These are phyloP conservation scores for Alcis repandata DNA, from an alignment of 2,888 invertebrate species.

Conservation along the genomic window DNA sequence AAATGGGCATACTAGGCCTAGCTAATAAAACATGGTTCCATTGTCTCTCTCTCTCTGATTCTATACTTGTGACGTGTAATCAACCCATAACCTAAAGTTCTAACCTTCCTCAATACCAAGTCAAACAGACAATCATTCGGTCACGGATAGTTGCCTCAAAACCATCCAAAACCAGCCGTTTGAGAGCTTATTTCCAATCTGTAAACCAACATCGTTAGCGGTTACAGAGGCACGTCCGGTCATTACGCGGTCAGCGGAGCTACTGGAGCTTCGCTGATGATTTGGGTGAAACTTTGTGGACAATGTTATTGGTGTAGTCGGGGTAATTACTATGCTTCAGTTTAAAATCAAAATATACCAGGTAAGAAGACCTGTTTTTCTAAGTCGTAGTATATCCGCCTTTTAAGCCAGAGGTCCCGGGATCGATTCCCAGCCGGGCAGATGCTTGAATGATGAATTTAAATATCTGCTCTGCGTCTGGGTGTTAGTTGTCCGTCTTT, in stretches of 20 bases:
- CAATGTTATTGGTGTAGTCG: constrained; percentile 4
- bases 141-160: constrained; percentile 15
- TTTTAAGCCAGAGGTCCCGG: too few species aligned
- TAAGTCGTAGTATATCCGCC: too few species aligned
- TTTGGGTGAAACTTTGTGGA: constrained; percentile 8
- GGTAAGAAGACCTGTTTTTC: too few species aligned
- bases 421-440: too few species aligned
- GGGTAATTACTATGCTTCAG: neutral
- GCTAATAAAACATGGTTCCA: too few species aligned
- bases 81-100: too few species aligned
- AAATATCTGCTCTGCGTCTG: too few species aligned
- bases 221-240: constrained; percentile 27
- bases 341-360: neutral
- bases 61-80: too few species aligned
- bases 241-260: constrained; percentile 23
- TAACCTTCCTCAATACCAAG: neutral
- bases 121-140: neutral
- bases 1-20: too few species aligned
- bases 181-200: constrained; percentile 23
- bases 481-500: too few species aligned
- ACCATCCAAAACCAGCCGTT: constrained; percentile 2
- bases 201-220: constrained; percentile 36
- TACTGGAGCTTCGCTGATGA: constrained; percentile 12
- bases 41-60: too few species aligned
- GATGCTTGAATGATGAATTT: too few species aligned